Percentiles rank a stretch among this genome's conserved stretches.
phyloP scores from a whole-genome alignment of 2,888 invertebrate species.

The Erannis defoliaria region DNA sequence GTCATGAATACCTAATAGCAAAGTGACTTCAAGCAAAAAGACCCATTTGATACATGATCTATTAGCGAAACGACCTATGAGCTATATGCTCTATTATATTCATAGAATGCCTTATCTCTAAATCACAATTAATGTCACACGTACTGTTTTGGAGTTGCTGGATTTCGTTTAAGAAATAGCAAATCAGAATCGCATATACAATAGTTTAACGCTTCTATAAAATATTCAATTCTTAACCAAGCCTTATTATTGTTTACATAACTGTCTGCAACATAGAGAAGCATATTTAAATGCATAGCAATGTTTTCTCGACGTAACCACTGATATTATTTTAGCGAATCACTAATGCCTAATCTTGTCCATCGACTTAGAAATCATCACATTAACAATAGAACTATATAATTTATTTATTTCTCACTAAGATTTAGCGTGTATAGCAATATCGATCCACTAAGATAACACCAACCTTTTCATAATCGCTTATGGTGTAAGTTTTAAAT shows the following conservation, averaged over 20 bases:
- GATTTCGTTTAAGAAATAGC: not conserved
- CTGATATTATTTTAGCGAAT: conserved; percentile 60
- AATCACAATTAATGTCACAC: too few relatives aligned
- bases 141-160: too few relatives aligned
- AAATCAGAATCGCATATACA: not conserved
- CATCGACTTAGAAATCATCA: conserved; percentile 77
- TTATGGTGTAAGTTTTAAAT: not conserved
- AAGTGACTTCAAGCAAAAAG: too few relatives aligned
- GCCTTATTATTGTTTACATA: conserved; percentile 2
- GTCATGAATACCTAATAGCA: too few relatives aligned
- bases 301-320: conserved; percentile 35
- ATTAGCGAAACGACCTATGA: too few relatives aligned
- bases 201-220: not conserved
- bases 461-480: not conserved
- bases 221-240: conserved; percentile 1
- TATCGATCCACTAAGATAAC: not conserved
- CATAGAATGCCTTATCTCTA: too few relatives aligned
- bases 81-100: too few relatives aligned
- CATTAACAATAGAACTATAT: conserved; percentile 74
- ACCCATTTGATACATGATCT: not conserved
- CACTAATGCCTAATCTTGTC: conserved; percentile 83
- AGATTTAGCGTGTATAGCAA: conserved; percentile 58
- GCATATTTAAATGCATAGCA: not conserved
- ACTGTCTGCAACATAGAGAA: not conserved
- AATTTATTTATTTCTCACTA: conserved; percentile 73